Conservation (phyloP, 23 tunicate species). For the Ascidia mentula region DNA sequence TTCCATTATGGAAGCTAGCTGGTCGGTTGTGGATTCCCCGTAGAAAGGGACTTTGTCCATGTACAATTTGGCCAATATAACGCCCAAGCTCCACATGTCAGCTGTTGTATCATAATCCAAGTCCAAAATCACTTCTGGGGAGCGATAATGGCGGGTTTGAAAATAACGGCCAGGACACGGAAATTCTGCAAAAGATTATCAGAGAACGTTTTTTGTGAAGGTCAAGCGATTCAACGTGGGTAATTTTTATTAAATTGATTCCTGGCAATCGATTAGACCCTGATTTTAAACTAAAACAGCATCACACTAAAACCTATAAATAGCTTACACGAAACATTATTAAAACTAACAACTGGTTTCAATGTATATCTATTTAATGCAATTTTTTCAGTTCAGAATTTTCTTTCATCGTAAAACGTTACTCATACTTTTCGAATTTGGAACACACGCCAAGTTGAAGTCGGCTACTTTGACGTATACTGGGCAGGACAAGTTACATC, state of each 20-base stretch:
- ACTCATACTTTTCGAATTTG: conserved; percentile 37
- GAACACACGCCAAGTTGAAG: conserved; percentile 76
- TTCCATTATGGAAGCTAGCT: conserved; percentile 98
- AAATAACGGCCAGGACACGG: conserved; percentile 85
- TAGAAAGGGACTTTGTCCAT: conserved; percentile 82
- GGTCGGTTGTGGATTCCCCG: conserved; percentile 91
- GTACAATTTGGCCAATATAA: conserved; percentile 79
- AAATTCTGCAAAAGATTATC: conserved; percentile 23
- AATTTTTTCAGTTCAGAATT: no score
- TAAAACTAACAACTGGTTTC: no score
- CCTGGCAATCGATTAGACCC: no score
- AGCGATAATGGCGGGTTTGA: conserved; percentile 93
- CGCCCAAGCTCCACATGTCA: conserved; percentile 98
- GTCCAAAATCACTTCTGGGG: conserved; percentile 93
- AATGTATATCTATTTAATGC: no score
- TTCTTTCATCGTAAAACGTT: no score
- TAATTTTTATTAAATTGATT: no score
- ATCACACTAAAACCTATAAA: no score
- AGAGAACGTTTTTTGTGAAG: no score
- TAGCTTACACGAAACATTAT: no score
- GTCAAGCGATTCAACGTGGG: no score
- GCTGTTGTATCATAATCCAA: conserved; percentile 57
- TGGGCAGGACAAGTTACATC: conserved; percentile 40
- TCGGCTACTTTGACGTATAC: conserved; percentile 66
- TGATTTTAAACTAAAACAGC: no score